Evolutionary conservation across 2,888 invertebrate genomes (phyloP).

Genomic region (Ennomos erosarius): DNA sequence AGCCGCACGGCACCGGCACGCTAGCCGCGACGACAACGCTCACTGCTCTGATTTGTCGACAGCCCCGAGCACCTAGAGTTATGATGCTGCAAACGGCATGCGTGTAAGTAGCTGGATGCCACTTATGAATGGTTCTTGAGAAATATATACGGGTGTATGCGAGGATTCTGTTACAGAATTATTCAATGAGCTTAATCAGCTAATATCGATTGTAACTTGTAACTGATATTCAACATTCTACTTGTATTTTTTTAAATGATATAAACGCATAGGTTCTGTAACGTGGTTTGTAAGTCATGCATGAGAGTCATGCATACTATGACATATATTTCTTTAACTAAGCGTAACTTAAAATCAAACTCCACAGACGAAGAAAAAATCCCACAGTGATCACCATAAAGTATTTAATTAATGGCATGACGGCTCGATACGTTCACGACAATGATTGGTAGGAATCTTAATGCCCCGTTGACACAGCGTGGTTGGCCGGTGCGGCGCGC

Average conservation of each 20-base stretch:
- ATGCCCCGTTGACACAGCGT: constrained; percentile 40
- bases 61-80: constrained; percentile 13
- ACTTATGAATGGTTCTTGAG: not conserved
- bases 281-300: too few species aligned
- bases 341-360: constrained; percentile 10
- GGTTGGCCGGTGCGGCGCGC: constrained; percentile 17
- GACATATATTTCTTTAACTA: constrained; percentile 27
- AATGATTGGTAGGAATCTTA: constrained; percentile 49
- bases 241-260: too few species aligned
- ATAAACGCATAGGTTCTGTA: too few species aligned
- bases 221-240: too few species aligned
- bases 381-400: constrained; percentile 45
- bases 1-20: constrained; percentile 13
- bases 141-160: not conserved
- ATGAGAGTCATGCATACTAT: not conserved
- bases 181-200: too few species aligned
- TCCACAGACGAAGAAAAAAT: constrained; percentile 37
- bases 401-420: constrained; percentile 51
- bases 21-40: not conserved
- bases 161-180: not conserved
- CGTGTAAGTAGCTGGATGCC: constrained; percentile 14
- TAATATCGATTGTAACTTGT: too few species aligned
- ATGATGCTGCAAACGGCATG: constrained; percentile 10
- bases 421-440: constrained; percentile 42
- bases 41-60: constrained; percentile 15